Conservation (phyloP, 1,140 invertebrate species). For the Diabrotica virgifera region DNA sequence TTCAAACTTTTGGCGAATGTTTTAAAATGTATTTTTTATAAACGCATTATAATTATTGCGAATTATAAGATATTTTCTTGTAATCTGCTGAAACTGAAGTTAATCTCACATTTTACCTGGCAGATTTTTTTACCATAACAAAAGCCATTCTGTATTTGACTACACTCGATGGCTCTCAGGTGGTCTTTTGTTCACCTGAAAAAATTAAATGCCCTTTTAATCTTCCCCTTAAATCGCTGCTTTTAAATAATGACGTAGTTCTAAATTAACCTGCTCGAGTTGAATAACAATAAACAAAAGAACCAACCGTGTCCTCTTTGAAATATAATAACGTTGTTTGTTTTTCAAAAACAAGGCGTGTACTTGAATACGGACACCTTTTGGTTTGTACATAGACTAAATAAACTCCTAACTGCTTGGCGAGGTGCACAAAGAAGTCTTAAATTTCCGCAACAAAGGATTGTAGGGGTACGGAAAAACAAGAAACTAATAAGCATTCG, state of each 20-base stretch:
- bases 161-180: not conserved
- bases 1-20: too few relatives aligned
- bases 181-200: not conserved
- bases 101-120: too few relatives aligned
- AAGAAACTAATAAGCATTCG: constrained; percentile 29
- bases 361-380: constrained; percentile 16
- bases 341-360: constrained; percentile 11
- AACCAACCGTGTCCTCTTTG: constrained; percentile 11
- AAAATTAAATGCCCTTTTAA: constrained; percentile 3
- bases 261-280: constrained; percentile 16
- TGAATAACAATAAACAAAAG: constrained; percentile 20
- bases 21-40: too few relatives aligned
- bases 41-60: too few relatives aligned
- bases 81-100: too few relatives aligned
- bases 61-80: too few relatives aligned
- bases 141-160: too few relatives aligned
- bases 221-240: constrained; percentile 1
- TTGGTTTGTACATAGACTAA: constrained; percentile 26
- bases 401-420: constrained; percentile 24
- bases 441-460: constrained; percentile 31
- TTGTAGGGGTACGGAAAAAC: constrained; percentile 23
- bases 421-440: constrained; percentile 28
- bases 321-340: constrained; percentile 21
- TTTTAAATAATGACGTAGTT: constrained; percentile 4
- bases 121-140: too few relatives aligned